Evolutionary conservation across 2,888 invertebrate species (phyloP).

Genomic region (Acleris laterana): DNA sequence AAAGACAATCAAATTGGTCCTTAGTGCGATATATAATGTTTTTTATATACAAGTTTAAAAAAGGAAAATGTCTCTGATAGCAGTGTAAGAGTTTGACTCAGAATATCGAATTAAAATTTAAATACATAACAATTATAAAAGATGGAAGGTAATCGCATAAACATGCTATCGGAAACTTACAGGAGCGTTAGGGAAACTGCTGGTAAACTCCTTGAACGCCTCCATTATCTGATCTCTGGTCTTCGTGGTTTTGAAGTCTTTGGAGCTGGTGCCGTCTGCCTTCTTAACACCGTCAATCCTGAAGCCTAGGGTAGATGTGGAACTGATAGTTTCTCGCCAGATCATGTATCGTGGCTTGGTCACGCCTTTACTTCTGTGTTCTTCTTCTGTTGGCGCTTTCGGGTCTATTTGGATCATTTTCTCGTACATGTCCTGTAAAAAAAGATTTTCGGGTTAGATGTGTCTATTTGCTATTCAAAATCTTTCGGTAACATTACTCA

Average conservation of each 20-base stretch:
- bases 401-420: slow-evolving; percentile 98
- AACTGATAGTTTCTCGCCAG: slow-evolving; percentile 98
- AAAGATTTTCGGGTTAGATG: background rate
- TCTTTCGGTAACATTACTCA: background rate
- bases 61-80: too few relatives aligned
- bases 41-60: too few relatives aligned
- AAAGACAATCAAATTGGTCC: too few relatives aligned
- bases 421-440: slow-evolving; percentile 95
- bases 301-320: slow-evolving; percentile 98
- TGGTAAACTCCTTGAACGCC: slow-evolving; percentile 92
- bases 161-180: slow-evolving; percentile 81
- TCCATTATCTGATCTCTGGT: slow-evolving; percentile 91
- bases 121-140: too few relatives aligned
- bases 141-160: background rate
- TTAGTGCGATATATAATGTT: too few relatives aligned
- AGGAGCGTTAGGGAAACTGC: slow-evolving; percentile 90
- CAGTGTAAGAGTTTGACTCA: too few relatives aligned
- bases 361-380: slow-evolving; percentile 94
- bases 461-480: too few relatives aligned
- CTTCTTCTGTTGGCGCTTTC: slow-evolving; percentile 94
- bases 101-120: too few relatives aligned
- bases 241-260: slow-evolving; percentile 97
- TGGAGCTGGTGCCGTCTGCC: slow-evolving; percentile 94
- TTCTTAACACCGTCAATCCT: slow-evolving; percentile 97
- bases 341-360: slow-evolving; percentile 98